phyloP scores from a whole-genome alignment of 2,113 vertebrate species.

The Microtus pennsylvanicus region DNA sequence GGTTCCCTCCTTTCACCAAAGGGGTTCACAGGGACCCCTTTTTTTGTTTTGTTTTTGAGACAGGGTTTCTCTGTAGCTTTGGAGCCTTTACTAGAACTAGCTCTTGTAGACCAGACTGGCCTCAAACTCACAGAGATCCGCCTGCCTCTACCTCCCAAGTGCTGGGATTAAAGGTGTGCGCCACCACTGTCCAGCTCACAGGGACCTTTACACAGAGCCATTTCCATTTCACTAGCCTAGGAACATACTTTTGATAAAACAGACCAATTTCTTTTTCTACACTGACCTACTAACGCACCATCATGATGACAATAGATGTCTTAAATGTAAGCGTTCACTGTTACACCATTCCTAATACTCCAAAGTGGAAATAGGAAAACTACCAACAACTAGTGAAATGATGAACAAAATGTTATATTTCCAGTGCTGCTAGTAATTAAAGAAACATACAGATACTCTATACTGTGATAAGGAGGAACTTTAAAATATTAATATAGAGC shows the following conservation, averaged over 20 bases:
- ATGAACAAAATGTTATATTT: neutral
- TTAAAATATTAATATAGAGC: neutral
- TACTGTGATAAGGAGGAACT: neutral
- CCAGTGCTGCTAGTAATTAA: neutral
- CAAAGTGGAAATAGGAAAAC: constrained; percentile 3
- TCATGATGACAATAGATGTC: neutral
- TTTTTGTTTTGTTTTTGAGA: no score
- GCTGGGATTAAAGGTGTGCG: no score
- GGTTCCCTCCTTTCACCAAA: neutral
- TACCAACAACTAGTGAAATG: neutral
- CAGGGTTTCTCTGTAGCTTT: no score
- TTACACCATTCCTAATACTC: neutral
- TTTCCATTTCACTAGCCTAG: neutral
- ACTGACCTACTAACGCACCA: neutral
- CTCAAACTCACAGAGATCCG: no score
- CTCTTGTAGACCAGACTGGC: no score
- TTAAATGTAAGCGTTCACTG: neutral
- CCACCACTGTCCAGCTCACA: neutral
- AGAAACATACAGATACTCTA: neutral
- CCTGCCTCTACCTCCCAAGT: no score
- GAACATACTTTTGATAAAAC: neutral
- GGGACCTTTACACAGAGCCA: neutral
- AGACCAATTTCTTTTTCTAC: neutral
- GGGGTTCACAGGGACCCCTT: neutral
- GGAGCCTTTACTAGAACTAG: no score